phyloP scores from a whole-genome alignment of 2,888 invertebrate genomes.

The Julus scandinavius region DNA sequence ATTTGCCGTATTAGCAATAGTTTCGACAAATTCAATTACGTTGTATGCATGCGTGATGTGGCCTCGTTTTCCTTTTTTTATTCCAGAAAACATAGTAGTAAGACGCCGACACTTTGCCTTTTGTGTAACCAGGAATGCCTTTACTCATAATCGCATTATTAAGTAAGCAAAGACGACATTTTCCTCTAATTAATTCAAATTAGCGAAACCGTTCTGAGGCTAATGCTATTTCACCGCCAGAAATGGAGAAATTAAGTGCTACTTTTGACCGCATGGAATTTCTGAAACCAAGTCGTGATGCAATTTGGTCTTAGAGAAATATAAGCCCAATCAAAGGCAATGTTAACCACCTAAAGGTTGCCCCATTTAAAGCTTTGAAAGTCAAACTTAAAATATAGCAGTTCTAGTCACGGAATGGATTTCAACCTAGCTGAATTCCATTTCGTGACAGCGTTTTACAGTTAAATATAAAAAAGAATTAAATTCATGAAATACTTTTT shows the following conservation, averaged over 20 bases:
- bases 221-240: background rate
- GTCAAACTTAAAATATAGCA: no score
- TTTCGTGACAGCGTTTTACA: no score
- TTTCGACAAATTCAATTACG: background rate
- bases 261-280: background rate
- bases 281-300: no score
- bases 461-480: no score
- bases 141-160: background rate
- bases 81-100: background rate
- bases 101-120: background rate
- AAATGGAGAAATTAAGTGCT: no score
- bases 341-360: no score
- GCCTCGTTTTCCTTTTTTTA: background rate
- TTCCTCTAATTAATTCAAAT: background rate
- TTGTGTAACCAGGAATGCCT: background rate
- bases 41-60: background rate
- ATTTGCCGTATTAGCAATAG: background rate
- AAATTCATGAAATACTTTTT: no score
- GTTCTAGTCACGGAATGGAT: no score
- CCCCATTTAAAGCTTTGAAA: no score
- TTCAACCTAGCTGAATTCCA: no score
- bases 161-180: background rate
- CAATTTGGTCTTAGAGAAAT: no score
- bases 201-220: background rate
- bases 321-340: no score